A percentile compares a stretch with the other conserved stretches of the same genome.
Conservation (phyloP, 2,797 vertebrate species). For the Cryptoprocta ferox region DNA sequence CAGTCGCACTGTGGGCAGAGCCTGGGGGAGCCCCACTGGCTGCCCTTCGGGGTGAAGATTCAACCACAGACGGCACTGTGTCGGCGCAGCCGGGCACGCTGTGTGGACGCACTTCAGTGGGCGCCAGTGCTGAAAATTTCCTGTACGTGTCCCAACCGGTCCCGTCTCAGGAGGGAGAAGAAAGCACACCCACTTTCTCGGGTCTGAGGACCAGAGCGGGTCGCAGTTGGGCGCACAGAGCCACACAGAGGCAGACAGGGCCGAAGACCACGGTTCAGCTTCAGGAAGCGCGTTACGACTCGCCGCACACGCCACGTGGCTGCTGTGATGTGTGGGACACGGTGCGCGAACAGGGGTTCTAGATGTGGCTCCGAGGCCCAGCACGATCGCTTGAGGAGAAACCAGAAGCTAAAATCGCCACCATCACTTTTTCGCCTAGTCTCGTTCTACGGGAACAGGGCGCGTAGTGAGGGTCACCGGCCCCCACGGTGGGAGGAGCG, state of each 20-base stretch:
- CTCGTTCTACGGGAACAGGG: neutral
- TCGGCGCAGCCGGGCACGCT: neutral
- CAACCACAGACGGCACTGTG: neutral
- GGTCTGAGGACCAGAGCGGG: too few relatives aligned
- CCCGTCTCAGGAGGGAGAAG: neutral
- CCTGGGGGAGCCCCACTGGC: neutral
- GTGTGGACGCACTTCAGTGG: neutral
- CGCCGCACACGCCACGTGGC: accelerated
- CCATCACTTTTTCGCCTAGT: neutral
- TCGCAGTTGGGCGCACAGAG: neutral
- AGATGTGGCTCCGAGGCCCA: neutral
- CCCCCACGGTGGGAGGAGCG: neutral
- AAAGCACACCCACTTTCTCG: neutral
- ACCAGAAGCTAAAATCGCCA: accelerated
- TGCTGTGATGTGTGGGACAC: neutral
- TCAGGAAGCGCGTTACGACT: neutral
- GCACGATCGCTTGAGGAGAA: neutral
- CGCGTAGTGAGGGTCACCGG: accelerated
- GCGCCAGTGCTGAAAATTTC: neutral
- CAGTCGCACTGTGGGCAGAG: neutral
- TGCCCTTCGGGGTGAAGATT: neutral
- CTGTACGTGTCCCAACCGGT: neutral
- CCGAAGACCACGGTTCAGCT: accelerated
- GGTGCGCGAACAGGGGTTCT: neutral
- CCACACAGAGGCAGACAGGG: accelerated